These are phyloP conservation scores for Propithecus perrieri DNA, from an alignment of 2,797 vertebrate genomes.

Conservation along the genomic window DNA sequence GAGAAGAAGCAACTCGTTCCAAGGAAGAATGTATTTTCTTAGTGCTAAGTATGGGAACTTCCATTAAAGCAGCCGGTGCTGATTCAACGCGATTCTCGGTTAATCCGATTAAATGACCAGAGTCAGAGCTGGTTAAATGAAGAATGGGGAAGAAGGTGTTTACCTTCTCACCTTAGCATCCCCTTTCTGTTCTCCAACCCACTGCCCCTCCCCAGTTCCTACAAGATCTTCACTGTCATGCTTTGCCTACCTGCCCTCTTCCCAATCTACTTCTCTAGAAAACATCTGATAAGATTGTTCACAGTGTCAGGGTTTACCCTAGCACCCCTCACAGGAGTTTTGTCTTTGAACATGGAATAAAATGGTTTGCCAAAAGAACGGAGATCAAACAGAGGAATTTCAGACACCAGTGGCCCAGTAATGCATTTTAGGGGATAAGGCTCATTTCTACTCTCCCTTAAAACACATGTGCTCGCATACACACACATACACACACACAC, in stretches of 20 bases:
- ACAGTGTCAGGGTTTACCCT: not conserved
- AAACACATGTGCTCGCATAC: not conserved
- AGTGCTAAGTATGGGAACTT: not conserved
- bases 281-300: not conserved
- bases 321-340: not conserved
- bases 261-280: not conserved
- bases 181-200: not conserved
- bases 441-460: not conserved
- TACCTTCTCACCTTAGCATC: not conserved
- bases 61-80: not conserved
- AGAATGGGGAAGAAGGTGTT: not conserved
- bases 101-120: not conserved
- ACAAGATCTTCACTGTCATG: not conserved
- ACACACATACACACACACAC: not conserved
- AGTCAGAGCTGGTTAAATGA: not conserved
- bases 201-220: too few species aligned
- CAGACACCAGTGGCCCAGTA: not conserved
- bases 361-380: not conserved
- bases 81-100: not conserved
- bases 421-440: not conserved
- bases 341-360: not conserved
- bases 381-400: not conserved
- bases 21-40: not conserved
- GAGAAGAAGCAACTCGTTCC: not conserved
- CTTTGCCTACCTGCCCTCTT: not conserved